Base-by-base conservation (phyloP, 1,140 invertebrate genomes). In the Bombus cullumanus region DNA sequence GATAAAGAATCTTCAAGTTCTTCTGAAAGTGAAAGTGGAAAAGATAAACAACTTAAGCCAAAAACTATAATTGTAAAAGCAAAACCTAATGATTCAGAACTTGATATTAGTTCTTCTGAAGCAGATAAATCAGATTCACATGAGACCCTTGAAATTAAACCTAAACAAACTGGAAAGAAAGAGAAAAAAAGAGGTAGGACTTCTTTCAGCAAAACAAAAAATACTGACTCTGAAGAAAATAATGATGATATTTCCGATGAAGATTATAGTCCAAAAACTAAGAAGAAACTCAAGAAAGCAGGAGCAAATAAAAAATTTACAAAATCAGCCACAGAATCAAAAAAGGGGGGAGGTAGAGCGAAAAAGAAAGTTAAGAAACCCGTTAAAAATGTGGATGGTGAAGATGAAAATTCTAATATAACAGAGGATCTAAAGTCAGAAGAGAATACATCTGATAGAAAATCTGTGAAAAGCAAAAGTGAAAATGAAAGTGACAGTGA, bases 1-100 rank as follows among this genome's bases (percentile, higher is more conserved):
- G 95, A 95, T 37, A 92, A 94, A 78, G 94, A 95, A 74, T 90
- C 85, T 9, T 92, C 93, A 0, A 92, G 89, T 89, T 92, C 91
- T n/a, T 80, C 83, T 31, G 94, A 94, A 10, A 89, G 76, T 37
- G 93, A 94, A 53, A 86, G 92, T 34, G 79, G 88, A 1, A 86
- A 92, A 28, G 90, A 91, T 31, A 25, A n/a, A 10, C 92, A 92
- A 34, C 82, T 93, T 25, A 91, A 90, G 59, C 86, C 91, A 15
- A 95, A 95, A 81, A 95, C 95, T 12, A 84, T 92, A 68, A 95
- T 95, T 72, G 88, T 95, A 8, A 94, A 94, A 85, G 94, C 94
- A 62, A 81, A 92, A 64, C 86, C 94, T 71, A 94, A 94, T 81
- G 92, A 94, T n/a, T 94, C 93, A 8, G 94, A 95, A 91, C 62